Evolutionary conservation across 2,113 vertebrate genomes (phyloP), one percentile per base, ranked within the genome.

Genomic region (Sebastes schlegelii): DNA sequence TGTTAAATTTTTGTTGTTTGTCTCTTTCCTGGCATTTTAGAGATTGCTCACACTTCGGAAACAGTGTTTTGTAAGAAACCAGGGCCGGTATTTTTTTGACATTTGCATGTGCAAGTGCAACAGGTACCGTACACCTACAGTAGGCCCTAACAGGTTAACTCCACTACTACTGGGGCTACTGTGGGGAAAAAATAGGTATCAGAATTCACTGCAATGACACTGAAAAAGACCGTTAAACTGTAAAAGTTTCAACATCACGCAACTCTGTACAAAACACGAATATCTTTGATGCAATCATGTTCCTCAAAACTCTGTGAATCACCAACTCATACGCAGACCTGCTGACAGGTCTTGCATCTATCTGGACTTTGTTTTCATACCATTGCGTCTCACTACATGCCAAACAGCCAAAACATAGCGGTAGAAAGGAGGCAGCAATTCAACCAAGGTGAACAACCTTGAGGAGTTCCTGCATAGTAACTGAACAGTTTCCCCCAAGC

Each of bases 281-380:
- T 5, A 23, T 10, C 13, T 46, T 11, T 65, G 21, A 10, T 10
- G 12, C 23, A 57, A 63, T 74, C 21, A 10, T 51, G 55, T 62
- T 66, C 40, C 79, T 43, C 34, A 57, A 64, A 48, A 13, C 23
- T 23, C 43, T 66, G 40, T 23, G 34, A 49, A 66, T 72, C 23
- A 54, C 52, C 8, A 73, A 61, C 45, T 5, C 76, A 5, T 9
- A 40, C 63, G 21, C 60, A 74, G 57, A 34, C 34, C 34, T 34
- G 5, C 54, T 48, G 46, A 48, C 51, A 40, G 65, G 21, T 62
- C 54, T 43, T 60, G 13, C 43, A 77, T 69, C 54, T 70, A 51
- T 68, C 60, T 71, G 26, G 45, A 79, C 49, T 75, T 82, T 89
- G 77, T 90, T 88, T 91, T 85, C 79, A 91, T 89, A 71, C 84